These are phyloP conservation scores for Gnathonemus echidnorhynchus DNA, from an alignment of 2,113 vertebrate genomes.

Conservation along the genomic window DNA sequence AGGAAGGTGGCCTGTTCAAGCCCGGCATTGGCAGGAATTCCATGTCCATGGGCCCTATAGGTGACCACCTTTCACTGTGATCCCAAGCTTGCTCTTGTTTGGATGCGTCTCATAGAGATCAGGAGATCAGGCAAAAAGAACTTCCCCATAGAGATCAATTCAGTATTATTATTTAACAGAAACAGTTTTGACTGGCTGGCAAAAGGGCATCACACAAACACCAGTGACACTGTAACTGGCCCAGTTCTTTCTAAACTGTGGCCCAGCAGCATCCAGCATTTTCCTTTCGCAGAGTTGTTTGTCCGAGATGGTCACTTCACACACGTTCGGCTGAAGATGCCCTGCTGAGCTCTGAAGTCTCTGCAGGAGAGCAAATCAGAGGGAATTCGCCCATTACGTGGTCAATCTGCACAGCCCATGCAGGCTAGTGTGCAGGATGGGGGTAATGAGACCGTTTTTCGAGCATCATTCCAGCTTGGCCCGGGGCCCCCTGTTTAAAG, in stretches of 20 bases:
- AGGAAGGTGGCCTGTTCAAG: neutral
- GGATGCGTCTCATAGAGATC: too few relatives aligned
- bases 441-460: neutral
- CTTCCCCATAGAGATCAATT: too few relatives aligned
- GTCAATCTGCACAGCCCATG: neutral
- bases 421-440: neutral
- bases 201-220: neutral
- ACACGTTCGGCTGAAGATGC: neutral
- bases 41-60: neutral
- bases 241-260: neutral
- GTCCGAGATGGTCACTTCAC: neutral
- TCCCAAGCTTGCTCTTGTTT: neutral
- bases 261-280: neutral
- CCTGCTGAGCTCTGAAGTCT: neutral
- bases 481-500: neutral
- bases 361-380: neutral
- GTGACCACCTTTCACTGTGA: neutral
- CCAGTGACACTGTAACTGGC: neutral
- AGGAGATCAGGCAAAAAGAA: too few relatives aligned
- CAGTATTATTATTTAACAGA: too few relatives aligned
- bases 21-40: neutral
- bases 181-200: neutral
- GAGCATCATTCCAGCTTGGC: neutral
- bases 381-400: neutral
- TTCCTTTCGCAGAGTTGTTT: neutral